Conservation (phyloP, 2,888 invertebrate species). For the Linnaemya vulpina region DNA sequence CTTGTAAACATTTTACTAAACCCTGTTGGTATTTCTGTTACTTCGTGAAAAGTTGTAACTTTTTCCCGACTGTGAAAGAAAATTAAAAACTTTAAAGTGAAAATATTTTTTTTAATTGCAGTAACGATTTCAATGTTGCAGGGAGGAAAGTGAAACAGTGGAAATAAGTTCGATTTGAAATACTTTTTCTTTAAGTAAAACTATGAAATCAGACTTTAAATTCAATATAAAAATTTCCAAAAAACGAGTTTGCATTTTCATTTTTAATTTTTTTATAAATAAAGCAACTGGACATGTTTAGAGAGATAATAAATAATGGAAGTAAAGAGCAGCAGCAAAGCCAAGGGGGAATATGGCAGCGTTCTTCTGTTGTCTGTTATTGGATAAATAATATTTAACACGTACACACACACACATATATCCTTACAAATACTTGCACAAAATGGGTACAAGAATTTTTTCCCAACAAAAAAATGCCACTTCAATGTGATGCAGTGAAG, state of each 20-base stretch:
- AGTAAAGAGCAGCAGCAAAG: background rate
- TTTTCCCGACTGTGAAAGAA: background rate
- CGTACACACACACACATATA: background rate
- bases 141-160: background rate
- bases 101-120: background rate
- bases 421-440: background rate
- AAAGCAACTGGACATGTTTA: background rate
- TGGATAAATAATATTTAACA: slow-evolving; percentile 21
- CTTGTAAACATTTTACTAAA: background rate
- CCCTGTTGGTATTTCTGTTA: background rate
- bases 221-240: too few relatives aligned
- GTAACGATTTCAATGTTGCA: too few relatives aligned
- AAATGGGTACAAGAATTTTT: background rate
- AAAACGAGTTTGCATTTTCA: too few relatives aligned
- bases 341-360: background rate
- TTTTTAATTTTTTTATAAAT: background rate
- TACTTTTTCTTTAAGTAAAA: too few relatives aligned
- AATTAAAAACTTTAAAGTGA: background rate
- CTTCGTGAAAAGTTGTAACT: background rate
- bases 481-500: slow-evolving; percentile 8
- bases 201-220: too few relatives aligned
- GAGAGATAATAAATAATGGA: slow-evolving; percentile 5
- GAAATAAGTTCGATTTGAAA: too few relatives aligned
- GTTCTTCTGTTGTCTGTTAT: slow-evolving; percentile 15
- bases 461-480: background rate